Evolutionary conservation across 2,888 invertebrate genomes (phyloP).

Genomic region (Pristionchus mayeri): DNA sequence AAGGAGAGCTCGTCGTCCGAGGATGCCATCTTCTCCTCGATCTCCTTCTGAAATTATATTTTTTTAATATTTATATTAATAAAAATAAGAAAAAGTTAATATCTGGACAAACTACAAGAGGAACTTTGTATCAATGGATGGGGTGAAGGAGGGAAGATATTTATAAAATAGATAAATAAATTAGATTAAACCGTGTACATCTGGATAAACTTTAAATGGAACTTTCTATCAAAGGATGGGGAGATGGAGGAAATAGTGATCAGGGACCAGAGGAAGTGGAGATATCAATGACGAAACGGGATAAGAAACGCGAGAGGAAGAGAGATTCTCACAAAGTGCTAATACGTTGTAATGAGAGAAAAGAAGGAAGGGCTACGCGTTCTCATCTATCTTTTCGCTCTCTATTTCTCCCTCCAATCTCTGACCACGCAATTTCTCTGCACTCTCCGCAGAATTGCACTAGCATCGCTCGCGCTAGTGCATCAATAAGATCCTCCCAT

Average conservation of each 20-base stretch:
- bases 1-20: background rate
- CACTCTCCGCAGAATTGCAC: constrained; percentile 9
- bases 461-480: background rate
- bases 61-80: background rate
- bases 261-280: too few relatives aligned
- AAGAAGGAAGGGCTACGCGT: constrained; percentile 31
- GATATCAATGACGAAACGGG: background rate
- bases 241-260: too few relatives aligned
- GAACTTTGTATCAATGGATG: too few relatives aligned
- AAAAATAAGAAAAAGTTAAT: background rate
- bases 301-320: background rate
- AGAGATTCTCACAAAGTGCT: constrained; percentile 36
- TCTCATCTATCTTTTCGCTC: constrained; percentile 11
- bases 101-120: too few relatives aligned
- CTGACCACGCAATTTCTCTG: constrained; percentile 27
- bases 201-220: too few relatives aligned
- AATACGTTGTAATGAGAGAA: constrained; percentile 31
- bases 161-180: too few relatives aligned
- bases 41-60: background rate
- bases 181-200: too few relatives aligned
- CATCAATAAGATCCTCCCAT: background rate
- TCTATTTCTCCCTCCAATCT: background rate
- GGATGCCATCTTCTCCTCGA: background rate
- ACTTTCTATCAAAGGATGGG: too few relatives aligned
- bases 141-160: too few relatives aligned